phyloP scores from a whole-genome alignment of 2,888 invertebrate species.

The Orthosia cruda region DNA sequence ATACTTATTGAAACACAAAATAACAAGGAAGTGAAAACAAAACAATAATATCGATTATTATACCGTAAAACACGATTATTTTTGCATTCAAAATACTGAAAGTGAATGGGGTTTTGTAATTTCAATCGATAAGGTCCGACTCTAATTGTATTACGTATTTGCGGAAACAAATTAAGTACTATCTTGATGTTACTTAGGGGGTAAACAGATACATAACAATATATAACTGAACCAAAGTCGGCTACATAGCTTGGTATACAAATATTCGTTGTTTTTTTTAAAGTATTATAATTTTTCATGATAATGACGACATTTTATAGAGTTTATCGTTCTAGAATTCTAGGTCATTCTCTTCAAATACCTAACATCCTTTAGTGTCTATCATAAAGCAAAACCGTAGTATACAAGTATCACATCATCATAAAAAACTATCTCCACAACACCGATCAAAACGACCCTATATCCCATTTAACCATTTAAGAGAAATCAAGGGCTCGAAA shows the following conservation, averaged over 20 bases:
- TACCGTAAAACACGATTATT: constrained; percentile 41
- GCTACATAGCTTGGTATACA: background rate
- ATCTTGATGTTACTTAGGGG: constrained; percentile 23
- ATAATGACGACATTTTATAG: background rate
- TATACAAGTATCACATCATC: background rate
- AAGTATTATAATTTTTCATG: too few species aligned
- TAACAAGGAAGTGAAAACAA: constrained; percentile 49
- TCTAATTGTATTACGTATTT: constrained; percentile 51
- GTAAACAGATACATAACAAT: constrained; percentile 3
- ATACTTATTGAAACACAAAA: constrained; percentile 33
- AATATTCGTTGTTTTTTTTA: background rate
- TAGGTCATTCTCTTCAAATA: constrained; percentile 13
- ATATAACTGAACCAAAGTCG: background rate
- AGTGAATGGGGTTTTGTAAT: constrained; percentile 56
- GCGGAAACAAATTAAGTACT: constrained; percentile 33
- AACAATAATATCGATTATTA: constrained; percentile 33
- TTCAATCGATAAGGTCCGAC: constrained; percentile 20
- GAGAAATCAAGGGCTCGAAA: constrained; percentile 62
- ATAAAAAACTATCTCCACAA: constrained; percentile 14
- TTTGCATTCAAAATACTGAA: constrained; percentile 28
- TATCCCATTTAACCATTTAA: constrained; percentile 47
- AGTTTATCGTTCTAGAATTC: background rate
- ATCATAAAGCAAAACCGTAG: background rate
- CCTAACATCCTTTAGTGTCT: background rate
- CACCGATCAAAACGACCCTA: background rate